Percentiles rank a stretch among this genome's conserved stretches.
These are phyloP conservation scores for Avahi laniger DNA, from an alignment of 2,797 vertebrate species.

Conservation along the genomic window DNA sequence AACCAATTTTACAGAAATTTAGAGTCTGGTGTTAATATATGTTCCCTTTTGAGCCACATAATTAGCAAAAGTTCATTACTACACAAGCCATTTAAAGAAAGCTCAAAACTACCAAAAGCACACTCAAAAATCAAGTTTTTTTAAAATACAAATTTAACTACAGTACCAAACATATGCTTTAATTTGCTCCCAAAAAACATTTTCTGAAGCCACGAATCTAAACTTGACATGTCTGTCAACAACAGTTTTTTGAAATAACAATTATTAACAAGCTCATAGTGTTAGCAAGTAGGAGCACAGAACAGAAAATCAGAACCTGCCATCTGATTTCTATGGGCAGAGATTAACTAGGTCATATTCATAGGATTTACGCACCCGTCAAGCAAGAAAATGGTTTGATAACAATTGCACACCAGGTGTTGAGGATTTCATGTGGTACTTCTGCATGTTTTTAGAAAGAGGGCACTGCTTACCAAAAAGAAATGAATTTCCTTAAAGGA, in stretches of 20 bases:
- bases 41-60: constrained; percentile 25
- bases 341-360: constrained; percentile 27
- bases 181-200: constrained; percentile 47
- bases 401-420: neutral
- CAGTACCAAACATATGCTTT: constrained; percentile 48
- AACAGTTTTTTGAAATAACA: constrained; percentile 29
- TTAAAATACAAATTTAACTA: constrained; percentile 56
- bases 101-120: constrained; percentile 61
- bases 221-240: constrained; percentile 45
- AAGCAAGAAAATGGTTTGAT: constrained; percentile 32
- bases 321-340: constrained; percentile 50
- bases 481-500: constrained; percentile 45
- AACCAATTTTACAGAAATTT: constrained; percentile 41
- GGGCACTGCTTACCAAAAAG: constrained; percentile 67
- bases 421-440: constrained; percentile 39
- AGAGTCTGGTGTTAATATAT: constrained; percentile 48
- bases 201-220: constrained; percentile 65
- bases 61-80: constrained; percentile 60
- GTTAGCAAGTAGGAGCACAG: constrained; percentile 36
- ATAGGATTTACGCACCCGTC: constrained; percentile 43
- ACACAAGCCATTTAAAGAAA: constrained; percentile 64
- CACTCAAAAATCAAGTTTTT: constrained; percentile 33
- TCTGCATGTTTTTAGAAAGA: constrained; percentile 68
- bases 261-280: constrained; percentile 32
- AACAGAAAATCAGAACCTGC: constrained; percentile 49